Percentiles rank a stretch among this genome's conserved stretches.
These are phyloP conservation scores for Laothoe populi DNA, from an alignment of 2,888 invertebrate genomes.

Conservation along the genomic window DNA sequence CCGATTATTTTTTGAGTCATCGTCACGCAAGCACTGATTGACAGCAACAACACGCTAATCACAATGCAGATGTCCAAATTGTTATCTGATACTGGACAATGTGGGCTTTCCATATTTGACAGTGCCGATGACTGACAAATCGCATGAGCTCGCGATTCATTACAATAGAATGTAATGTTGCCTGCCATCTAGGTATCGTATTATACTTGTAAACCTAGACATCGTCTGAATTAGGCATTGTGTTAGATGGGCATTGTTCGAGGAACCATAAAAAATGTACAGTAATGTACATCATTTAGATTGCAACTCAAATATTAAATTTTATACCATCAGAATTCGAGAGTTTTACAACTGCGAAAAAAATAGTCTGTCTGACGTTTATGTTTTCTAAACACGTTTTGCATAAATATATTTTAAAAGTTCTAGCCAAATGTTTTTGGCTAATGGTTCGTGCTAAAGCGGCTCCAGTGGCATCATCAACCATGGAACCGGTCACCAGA, in stretches of 20 bases:
- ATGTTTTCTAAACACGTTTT: slow-evolving; percentile 50
- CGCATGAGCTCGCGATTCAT: slow-evolving; percentile 52
- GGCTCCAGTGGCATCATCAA: slow-evolving; percentile 68
- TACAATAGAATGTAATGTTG: slow-evolving; percentile 62
- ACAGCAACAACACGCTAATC: slow-evolving; percentile 69
- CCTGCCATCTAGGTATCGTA: slow-evolving; percentile 58
- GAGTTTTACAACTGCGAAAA: slow-evolving; percentile 51
- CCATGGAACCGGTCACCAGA: slow-evolving; percentile 64
- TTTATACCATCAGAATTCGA: slow-evolving; percentile 48
- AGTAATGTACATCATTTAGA: slow-evolving; percentile 36
- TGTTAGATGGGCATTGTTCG: slow-evolving; percentile 16
- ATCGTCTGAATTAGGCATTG: slow-evolving; percentile 48
- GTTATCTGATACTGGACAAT: slow-evolving; percentile 73
- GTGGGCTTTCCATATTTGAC: slow-evolving; percentile 67
- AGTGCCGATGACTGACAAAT: slow-evolving; percentile 65
- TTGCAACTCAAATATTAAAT: slow-evolving; percentile 52
- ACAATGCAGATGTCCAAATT: slow-evolving; percentile 68
- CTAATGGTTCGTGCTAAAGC: slow-evolving; percentile 43
- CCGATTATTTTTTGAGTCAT: slow-evolving; percentile 54
- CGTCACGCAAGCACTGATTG: slow-evolving; percentile 67
- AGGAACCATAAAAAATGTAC: slow-evolving; percentile 49
- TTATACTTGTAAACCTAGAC: slow-evolving; percentile 34
- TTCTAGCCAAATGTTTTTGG: slow-evolving; percentile 42
- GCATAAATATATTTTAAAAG: slow-evolving; percentile 46
- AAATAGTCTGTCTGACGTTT: slow-evolving; percentile 33